These are phyloP conservation scores for Tortricodes alternella DNA, from an alignment of 2,888 invertebrate genomes.

Conservation along the genomic window DNA sequence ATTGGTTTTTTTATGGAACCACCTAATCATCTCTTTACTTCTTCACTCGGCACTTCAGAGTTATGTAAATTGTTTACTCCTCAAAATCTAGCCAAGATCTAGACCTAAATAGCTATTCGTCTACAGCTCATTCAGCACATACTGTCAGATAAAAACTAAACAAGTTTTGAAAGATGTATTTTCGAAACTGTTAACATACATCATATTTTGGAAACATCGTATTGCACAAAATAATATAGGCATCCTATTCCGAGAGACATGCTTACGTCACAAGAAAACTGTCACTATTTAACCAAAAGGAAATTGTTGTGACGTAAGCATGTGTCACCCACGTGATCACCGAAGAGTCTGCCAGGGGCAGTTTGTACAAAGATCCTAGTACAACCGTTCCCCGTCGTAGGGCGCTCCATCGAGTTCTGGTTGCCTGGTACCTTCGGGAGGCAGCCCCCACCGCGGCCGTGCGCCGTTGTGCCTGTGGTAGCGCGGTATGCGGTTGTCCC, in stretches of 20 bases:
- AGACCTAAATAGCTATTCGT: constrained; percentile 16
- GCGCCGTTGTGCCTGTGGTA: constrained; percentile 66
- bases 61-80: background rate
- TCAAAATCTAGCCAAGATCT: constrained; percentile 14
- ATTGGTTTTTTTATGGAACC: background rate
- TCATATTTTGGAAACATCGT: constrained; percentile 1
- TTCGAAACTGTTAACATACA: background rate
- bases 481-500: constrained; percentile 62
- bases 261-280: too few relatives aligned
- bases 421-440: constrained; percentile 65
- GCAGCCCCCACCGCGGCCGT: constrained; percentile 64
- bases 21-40: background rate
- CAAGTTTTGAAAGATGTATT: constrained; percentile 5
- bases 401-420: constrained; percentile 67
- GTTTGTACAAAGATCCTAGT: constrained; percentile 39
- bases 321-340: too few relatives aligned
- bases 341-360: too few relatives aligned
- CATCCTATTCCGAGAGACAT: too few relatives aligned
- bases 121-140: constrained; percentile 4
- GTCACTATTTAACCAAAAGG: too few relatives aligned
- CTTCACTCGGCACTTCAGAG: background rate
- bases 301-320: too few relatives aligned
- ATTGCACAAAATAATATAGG: too few relatives aligned
- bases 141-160: background rate
- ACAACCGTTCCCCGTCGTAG: constrained; percentile 66